phyloP scores from a whole-genome alignment of 2,888 invertebrate genomes.

The Hyles lineata region DNA sequence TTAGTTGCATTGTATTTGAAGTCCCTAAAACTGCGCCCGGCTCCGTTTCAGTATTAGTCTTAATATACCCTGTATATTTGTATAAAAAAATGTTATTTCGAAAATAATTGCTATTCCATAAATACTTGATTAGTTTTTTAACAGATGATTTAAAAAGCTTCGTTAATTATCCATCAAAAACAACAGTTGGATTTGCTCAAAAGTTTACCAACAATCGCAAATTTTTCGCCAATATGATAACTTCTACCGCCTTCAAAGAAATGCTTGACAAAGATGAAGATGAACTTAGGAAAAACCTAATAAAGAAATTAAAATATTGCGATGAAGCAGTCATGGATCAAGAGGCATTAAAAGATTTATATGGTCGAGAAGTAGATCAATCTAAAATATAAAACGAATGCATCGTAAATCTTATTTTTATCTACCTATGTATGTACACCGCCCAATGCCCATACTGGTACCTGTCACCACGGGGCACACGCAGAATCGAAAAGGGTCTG shows the following conservation, averaged over 20 bases:
- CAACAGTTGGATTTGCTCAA: constrained; percentile 69
- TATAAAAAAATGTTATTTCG: not conserved
- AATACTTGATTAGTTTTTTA: constrained; percentile 25
- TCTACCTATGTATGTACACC: no score
- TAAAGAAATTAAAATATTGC: constrained; percentile 68
- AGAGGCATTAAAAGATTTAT: constrained; percentile 58
- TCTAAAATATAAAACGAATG: constrained; percentile 45
- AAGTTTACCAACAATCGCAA: constrained; percentile 70
- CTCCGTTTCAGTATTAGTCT: no score
- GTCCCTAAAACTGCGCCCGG: no score
- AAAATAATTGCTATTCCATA: not conserved
- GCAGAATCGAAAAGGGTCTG: not conserved
- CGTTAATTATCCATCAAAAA: constrained; percentile 65
- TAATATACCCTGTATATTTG: not conserved
- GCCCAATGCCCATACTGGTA: no score
- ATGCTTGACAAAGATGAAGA: constrained; percentile 62
- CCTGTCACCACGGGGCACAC: no score
- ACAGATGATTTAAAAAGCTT: constrained; percentile 57
- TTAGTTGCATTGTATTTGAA: no score
- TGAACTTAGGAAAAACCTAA: constrained; percentile 48
- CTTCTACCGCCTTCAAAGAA: constrained; percentile 59
- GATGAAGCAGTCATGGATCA: constrained; percentile 60
- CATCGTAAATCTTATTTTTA: not conserved
- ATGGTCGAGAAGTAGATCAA: constrained; percentile 65
- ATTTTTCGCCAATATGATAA: constrained; percentile 72